A percentile compares a stretch with the other conserved stretches of the same genome.
Conservation (phyloP, 1,140 invertebrate genomes). For the Aphis gossypii region DNA sequence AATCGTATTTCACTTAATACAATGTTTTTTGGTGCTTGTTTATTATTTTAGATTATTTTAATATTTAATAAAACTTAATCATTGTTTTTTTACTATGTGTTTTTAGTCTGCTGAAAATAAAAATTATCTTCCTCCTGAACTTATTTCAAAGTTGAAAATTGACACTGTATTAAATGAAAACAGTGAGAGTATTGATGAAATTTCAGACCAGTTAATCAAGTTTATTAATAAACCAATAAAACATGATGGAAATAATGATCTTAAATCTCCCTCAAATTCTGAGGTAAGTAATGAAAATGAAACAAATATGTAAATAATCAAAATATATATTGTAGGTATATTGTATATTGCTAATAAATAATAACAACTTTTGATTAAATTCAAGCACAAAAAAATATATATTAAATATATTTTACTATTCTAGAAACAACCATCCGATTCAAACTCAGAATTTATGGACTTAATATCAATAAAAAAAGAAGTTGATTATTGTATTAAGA, state of each 20-base stretch:
- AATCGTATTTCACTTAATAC: not conserved
- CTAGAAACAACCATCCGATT: not conserved
- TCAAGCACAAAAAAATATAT: not conserved
- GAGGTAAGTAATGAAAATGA: not conserved
- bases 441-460: not conserved
- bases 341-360: not conserved
- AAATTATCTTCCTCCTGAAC: constrained; percentile 38
- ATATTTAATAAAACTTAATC: not conserved
- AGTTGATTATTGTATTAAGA: not conserved
- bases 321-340: not conserved
- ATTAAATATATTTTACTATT: not conserved
- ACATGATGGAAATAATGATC: not conserved
- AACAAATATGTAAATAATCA: not conserved
- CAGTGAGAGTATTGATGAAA: not conserved
- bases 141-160: not conserved
- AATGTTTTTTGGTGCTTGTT: not conserved
- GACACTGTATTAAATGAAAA: not conserved
- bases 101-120: not conserved
- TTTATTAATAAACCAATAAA: not conserved
- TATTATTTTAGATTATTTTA: not conserved
- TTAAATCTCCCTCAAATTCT: not conserved
- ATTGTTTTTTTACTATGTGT: not conserved
- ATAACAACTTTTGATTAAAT: not conserved
- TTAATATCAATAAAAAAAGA: not conserved
- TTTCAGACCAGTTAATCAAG: not conserved